These are phyloP conservation scores for Athrips mouffetella DNA, from an alignment of 2,888 invertebrate genomes.

Conservation along the genomic window DNA sequence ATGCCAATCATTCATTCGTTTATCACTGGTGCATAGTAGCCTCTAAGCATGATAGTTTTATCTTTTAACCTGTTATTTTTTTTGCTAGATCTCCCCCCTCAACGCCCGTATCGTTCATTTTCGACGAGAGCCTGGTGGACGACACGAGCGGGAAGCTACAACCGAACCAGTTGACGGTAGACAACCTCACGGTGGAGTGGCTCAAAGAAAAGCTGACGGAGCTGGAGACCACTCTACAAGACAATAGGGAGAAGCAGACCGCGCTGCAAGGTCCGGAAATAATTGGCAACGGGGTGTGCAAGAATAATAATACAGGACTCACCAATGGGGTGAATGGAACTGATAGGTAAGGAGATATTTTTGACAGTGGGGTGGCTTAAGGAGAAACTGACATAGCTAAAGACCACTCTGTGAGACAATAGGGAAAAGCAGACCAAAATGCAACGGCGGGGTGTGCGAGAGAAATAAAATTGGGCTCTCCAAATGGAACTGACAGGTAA, in stretches of 20 bases:
- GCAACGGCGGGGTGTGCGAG: slow-evolving; percentile 44
- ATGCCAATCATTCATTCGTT: too few relatives aligned
- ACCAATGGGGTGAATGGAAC: slow-evolving; percentile 78
- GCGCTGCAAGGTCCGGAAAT: slow-evolving; percentile 77
- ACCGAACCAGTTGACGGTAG: slow-evolving; percentile 93
- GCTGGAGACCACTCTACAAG: slow-evolving; percentile 87
- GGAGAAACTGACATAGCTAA: slow-evolving; percentile 87
- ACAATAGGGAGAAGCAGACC: slow-evolving; percentile 84
- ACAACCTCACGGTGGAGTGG: slow-evolving; percentile 95
- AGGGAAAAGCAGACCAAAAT: slow-evolving; percentile 83
- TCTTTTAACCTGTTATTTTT: too few relatives aligned
- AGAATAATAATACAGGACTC: slow-evolving; percentile 66
- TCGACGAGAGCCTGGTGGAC: slow-evolving; percentile 92
- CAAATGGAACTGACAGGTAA: background rate
- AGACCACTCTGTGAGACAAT: slow-evolving; percentile 85
- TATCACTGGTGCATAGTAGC: too few relatives aligned
- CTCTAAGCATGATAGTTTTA: too few relatives aligned
- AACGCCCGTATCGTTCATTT: slow-evolving; percentile 87
- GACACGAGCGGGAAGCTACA: slow-evolving; percentile 92
- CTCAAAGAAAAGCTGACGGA: slow-evolving; percentile 88
- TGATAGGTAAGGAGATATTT: slow-evolving; percentile 52
- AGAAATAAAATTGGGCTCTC: too few relatives aligned
- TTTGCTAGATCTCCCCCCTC: slow-evolving; percentile 86
- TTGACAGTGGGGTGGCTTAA: slow-evolving; percentile 93
- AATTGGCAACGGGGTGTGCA: slow-evolving; percentile 70